These are phyloP conservation scores for Pemphredon lugubris DNA, from an alignment of 2,888 invertebrate genomes.

Conservation along the genomic window DNA sequence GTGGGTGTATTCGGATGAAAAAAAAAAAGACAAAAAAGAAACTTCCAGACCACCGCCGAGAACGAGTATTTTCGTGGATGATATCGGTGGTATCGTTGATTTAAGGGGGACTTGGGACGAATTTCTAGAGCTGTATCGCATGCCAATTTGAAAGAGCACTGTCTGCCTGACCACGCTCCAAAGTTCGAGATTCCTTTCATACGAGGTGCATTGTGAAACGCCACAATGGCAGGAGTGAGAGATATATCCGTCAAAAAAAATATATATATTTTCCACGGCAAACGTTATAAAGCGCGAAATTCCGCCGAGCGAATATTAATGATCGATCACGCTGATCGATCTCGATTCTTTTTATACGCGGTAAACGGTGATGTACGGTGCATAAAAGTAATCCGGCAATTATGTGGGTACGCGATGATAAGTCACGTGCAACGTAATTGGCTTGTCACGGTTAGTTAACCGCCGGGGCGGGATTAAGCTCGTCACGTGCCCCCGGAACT, in stretches of 20 bases:
- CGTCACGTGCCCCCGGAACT: not conserved
- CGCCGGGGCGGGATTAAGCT: conserved; percentile 4
- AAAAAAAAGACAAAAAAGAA: not conserved
- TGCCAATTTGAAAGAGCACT: not conserved
- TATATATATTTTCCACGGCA: too few relatives aligned
- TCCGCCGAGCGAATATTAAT: not conserved
- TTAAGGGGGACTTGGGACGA: not conserved
- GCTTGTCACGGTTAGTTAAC: conserved; percentile 41
- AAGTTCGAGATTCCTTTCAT: not conserved
- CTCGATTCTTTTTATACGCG: too few relatives aligned
- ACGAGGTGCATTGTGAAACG: not conserved
- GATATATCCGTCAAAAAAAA: too few relatives aligned
- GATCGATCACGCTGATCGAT: not conserved
- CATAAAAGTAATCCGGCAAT: conserved; percentile 20
- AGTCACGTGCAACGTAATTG: conserved; percentile 34
- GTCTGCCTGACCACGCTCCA: not conserved
- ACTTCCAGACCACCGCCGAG: not conserved
- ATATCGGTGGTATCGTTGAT: conserved; percentile 21
- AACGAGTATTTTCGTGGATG: conserved; percentile 9
- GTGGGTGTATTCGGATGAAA: not conserved
- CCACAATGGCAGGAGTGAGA: not conserved
- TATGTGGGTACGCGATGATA: conserved; percentile 31
- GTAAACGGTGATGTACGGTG: not conserved
- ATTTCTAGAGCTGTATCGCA: not conserved
- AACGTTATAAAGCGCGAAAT: too few relatives aligned